Base-by-base conservation (phyloP, 2,888 invertebrate species). In the Marronus borbonicus region DNA sequence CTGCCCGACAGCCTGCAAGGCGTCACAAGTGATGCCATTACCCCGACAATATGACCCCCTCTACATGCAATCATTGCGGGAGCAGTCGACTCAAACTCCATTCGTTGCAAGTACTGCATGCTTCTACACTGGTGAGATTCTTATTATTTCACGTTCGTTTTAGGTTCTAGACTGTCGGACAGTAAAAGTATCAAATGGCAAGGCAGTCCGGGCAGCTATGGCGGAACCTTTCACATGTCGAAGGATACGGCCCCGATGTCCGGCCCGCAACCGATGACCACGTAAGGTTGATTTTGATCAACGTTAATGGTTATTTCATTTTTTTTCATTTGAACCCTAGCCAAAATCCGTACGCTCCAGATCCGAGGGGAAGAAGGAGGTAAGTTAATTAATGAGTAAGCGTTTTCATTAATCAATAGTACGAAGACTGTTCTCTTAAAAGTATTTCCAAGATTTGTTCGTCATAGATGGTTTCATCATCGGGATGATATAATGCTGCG, bases 161-260 rank as follows among this genome's bases (percentile, higher is more conserved):
- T 55, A 76, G 76, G 76, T 76, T 64, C 44, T 39, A 66, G 44
- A 31, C 28, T 31, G 17, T 24, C 60, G 24, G 44, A 74, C 12
- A 20, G 12, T 0, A 60, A 24, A 5, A 52, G 72, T 20, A n/a
- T 20, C 72, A 14, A 20, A 0, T 20, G 44, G 60, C 17, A 58
- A 8, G 17, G 55, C 17, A 55, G 44, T 12, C 20, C 58, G 4
- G 58, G 14, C 7, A 60, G 83, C 7, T 83, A 84, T 58, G 86
- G 85, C n/a, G 85, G 84, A 10, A 85, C 85, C 0, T 85, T 85
- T 74, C 83, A 83, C 58, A 81, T 85, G 17, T 84, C 84, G 7
- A 83, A 81, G 75, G 83, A 84, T 7, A 76, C 76, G 17, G 79
- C 81, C 7, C 84, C 84, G 1, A 65, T 84, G 62, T 80, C 84